Conservation (phyloP, 2,113 vertebrate species). For the Rostratula benghalensis region DNA sequence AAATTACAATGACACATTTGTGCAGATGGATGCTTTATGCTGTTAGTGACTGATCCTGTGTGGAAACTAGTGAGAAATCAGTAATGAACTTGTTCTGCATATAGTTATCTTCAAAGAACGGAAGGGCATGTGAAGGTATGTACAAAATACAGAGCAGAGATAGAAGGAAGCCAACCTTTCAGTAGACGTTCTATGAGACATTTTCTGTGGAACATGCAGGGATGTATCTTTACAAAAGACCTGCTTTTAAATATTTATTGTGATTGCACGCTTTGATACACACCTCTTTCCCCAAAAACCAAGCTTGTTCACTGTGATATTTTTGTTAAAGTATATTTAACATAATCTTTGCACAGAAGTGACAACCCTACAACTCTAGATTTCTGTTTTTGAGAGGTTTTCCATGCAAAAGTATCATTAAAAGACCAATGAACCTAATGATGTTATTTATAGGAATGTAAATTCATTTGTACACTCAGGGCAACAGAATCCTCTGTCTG, state of each 20-base stretch:
- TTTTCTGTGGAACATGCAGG: background rate
- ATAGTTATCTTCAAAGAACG: background rate
- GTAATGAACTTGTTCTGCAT: background rate
- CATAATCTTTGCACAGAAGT: background rate
- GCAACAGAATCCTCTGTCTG: background rate
- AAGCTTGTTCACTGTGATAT: background rate
- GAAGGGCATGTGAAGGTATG: background rate
- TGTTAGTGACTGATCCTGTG: background rate
- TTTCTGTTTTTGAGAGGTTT: background rate
- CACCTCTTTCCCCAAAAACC: background rate
- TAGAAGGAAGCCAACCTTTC: background rate
- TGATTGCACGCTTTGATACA: background rate
- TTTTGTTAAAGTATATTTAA: background rate
- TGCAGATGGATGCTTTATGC: background rate
- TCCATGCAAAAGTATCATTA: background rate
- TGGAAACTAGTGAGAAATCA: background rate
- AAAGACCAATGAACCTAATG: background rate
- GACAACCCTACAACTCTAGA: background rate
- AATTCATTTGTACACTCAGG: background rate
- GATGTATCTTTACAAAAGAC: background rate
- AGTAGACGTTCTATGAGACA: background rate
- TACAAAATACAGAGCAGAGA: background rate
- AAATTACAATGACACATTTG: constrained; percentile 29
- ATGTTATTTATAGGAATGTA: background rate
- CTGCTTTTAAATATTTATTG: background rate